Conservation (phyloP, 2,797 vertebrate genomes). For the Otolemur crassicaudatus region DNA sequence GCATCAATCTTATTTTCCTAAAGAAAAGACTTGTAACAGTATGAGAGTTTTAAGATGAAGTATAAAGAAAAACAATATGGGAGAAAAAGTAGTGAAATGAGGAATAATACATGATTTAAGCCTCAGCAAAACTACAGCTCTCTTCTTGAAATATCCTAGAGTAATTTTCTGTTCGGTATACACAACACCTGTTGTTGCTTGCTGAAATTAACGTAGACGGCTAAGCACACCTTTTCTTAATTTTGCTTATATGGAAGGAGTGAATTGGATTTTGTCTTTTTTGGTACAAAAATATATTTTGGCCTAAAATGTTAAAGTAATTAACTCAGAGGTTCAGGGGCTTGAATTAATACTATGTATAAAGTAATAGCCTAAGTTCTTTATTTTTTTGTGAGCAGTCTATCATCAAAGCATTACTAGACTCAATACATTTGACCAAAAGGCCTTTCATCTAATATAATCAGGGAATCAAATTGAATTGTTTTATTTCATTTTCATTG, state of each 20-base stretch:
- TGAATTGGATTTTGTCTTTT: not conserved
- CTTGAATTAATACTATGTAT: not conserved
- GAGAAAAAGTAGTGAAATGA: conserved; percentile 31
- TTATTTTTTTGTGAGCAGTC: not conserved
- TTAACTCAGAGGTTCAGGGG: not conserved
- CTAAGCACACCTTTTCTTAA: not conserved
- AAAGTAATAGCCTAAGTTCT: not conserved
- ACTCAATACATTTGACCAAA: not conserved
- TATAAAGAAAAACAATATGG: not conserved
- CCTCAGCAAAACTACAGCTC: not conserved
- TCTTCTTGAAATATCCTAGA: conserved; percentile 7
- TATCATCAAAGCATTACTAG: not conserved
- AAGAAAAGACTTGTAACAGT: not conserved
- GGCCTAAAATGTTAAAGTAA: conserved; percentile 45
- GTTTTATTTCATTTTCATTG: not conserved
- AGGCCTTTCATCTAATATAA: not conserved
- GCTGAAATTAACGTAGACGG: conserved; percentile 17
- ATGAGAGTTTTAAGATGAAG: not conserved
- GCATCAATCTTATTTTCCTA: not conserved
- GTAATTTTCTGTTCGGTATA: not conserved
- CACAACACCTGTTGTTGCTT: not conserved
- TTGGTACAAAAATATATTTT: conserved; percentile 2
- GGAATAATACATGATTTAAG: not conserved
- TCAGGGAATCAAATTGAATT: not conserved
- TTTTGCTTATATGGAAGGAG: not conserved